Evolutionary conservation across 2,888 invertebrate species (phyloP).

Genomic region (Trichopria drosophilae): DNA sequence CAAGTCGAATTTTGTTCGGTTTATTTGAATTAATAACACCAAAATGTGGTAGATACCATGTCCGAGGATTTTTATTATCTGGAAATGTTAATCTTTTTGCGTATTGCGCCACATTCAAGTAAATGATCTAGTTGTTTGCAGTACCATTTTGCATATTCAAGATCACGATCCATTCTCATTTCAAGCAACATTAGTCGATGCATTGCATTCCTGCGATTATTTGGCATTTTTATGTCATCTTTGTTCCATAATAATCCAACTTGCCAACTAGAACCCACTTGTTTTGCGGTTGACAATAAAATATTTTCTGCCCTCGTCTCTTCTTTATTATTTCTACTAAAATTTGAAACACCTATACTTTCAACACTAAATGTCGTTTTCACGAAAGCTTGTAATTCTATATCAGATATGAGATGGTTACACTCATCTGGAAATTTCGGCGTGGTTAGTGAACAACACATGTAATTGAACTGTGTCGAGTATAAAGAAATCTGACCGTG

Average conservation of each 20-base stretch:
- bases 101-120: too few species aligned
- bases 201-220: constrained; percentile 2
- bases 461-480: too few species aligned
- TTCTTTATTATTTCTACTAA: background rate
- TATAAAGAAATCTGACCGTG: too few species aligned
- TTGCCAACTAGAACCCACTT: constrained; percentile 2
- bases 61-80: too few species aligned
- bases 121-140: too few species aligned
- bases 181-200: constrained; percentile 7
- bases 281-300: too few species aligned
- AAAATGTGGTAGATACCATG: constrained; percentile 39
- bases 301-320: too few species aligned
- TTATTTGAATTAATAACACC: constrained; percentile 32
- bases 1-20: constrained; percentile 37
- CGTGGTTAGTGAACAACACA: too few species aligned
- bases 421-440: too few species aligned
- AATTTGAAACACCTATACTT: constrained; percentile 5
- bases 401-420: too few species aligned
- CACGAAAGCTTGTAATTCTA: background rate
- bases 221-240: background rate
- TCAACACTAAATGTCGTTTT: constrained; percentile 12
- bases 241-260: constrained; percentile 18
- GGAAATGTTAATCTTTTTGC: too few species aligned
- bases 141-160: too few species aligned
- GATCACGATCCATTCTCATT: constrained; percentile 9